Conservation (phyloP, 2,888 invertebrate genomes). For the Boloria euphrosyne region DNA sequence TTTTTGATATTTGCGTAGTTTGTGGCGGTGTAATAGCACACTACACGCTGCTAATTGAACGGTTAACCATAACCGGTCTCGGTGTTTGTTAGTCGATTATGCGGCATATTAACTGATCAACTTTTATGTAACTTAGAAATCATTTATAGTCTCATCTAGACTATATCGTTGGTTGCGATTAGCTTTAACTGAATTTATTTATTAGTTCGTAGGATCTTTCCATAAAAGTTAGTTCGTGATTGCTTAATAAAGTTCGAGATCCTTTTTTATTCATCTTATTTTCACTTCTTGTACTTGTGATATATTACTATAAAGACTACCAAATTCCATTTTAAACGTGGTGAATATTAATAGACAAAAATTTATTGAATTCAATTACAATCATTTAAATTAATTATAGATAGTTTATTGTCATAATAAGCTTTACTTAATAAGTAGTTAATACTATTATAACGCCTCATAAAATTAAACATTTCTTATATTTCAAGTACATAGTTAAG, state of each 20-base stretch:
- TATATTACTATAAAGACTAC: too few species aligned
- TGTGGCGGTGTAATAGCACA: conserved; percentile 22
- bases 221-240: too few species aligned
- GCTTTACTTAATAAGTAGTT: neutral
- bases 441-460: neutral
- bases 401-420: neutral
- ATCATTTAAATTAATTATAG: too few species aligned
- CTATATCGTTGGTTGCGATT: neutral
- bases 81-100: conserved; percentile 63
- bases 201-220: neutral
- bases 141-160: neutral
- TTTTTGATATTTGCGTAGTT: conserved; percentile 16
- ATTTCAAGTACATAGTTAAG: conserved; percentile 16
- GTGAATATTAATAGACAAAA: neutral
- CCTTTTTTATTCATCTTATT: too few species aligned
- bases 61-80: conserved; percentile 55
- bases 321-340: too few species aligned
- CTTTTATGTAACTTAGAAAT: conserved; percentile 21
- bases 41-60: conserved; percentile 74
- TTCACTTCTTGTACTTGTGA: too few species aligned
- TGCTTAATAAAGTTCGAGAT: too few species aligned
- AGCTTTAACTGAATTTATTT: neutral
- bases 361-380: neutral
- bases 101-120: conserved; percentile 21
- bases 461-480: conserved; percentile 17